Conservation (phyloP, 2,888 invertebrate species). For the Oligia latruncula region DNA sequence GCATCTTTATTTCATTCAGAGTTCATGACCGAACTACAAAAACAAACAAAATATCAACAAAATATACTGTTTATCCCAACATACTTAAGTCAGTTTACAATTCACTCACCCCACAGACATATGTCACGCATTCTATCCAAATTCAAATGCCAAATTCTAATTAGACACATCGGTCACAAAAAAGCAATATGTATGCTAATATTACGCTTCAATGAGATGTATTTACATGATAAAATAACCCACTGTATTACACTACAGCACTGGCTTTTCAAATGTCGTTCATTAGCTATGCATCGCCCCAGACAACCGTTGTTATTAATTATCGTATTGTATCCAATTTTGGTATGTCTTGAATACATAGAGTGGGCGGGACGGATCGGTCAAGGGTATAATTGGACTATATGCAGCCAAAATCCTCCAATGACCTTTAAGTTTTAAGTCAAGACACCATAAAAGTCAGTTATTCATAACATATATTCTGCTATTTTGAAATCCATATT, state of each 20-base stretch:
- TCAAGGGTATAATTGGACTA: constrained; percentile 77
- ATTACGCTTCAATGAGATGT: constrained; percentile 57
- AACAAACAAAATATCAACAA: constrained; percentile 13
- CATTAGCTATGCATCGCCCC: constrained; percentile 74
- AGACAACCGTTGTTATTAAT: constrained; percentile 79
- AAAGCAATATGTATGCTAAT: constrained; percentile 79
- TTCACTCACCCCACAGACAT: constrained; percentile 59
- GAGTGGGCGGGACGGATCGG: constrained; percentile 81
- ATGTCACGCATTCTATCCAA: constrained; percentile 58
- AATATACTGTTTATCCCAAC: constrained; percentile 11
- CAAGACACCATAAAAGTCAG: constrained; percentile 63
- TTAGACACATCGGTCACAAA: constrained; percentile 70
- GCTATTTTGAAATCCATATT: constrained; percentile 54
- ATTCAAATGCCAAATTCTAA: constrained; percentile 70
- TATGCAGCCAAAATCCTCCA: constrained; percentile 67
- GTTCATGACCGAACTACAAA: constrained; percentile 27
- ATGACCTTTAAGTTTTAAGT: constrained; percentile 68
- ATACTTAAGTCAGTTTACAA: constrained; percentile 50
- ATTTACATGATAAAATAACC: constrained; percentile 78
- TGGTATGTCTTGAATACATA: constrained; percentile 72
- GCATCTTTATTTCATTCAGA: constrained; percentile 24
- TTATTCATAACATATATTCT: constrained; percentile 61
- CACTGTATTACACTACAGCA: constrained; percentile 62
- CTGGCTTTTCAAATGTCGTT: constrained; percentile 67
- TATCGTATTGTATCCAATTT: constrained; percentile 79